Evolutionary conservation across 2,888 invertebrate species (phyloP).

Genomic region (Rhagonycha fulva): DNA sequence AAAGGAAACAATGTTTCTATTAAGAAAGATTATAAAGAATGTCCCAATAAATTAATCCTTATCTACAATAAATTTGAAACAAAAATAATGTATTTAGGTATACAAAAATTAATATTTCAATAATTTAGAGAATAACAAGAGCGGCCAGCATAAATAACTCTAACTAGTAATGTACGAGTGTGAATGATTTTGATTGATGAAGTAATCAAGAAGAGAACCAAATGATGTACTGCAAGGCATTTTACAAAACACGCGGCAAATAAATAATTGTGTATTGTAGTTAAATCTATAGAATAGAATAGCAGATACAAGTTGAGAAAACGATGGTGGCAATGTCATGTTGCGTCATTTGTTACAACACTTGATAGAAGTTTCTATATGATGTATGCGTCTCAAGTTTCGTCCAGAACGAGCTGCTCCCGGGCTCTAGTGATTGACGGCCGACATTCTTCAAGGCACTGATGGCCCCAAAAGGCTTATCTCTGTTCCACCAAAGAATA

Average conservation of each 20-base stretch:
- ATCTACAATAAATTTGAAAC: not conserved
- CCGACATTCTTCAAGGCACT: constrained; percentile 32
- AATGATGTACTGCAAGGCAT: constrained; percentile 40
- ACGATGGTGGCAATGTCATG: constrained; percentile 20
- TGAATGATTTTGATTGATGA: constrained; percentile 49
- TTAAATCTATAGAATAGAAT: constrained; percentile 29
- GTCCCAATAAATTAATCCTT: constrained; percentile 9
- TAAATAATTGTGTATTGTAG: constrained; percentile 41
- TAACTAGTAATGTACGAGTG: constrained; percentile 38
- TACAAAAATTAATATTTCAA: constrained; percentile 18
- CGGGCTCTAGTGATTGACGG: constrained; percentile 35
- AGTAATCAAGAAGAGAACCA: constrained; percentile 43
- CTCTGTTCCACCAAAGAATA: constrained; percentile 24
- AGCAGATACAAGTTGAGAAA: constrained; percentile 13
- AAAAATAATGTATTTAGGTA: constrained; percentile 7
- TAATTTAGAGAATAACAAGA: constrained; percentile 27
- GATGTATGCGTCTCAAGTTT: constrained; percentile 27
- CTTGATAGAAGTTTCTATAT: constrained; percentile 26
- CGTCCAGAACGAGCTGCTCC: constrained; percentile 26
- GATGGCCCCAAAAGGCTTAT: constrained; percentile 28
- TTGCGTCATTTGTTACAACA: constrained; percentile 16
- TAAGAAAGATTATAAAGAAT: constrained; percentile 18
- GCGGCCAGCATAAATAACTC: constrained; percentile 33
- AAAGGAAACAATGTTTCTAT: constrained; percentile 1
- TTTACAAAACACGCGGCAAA: constrained; percentile 38